Percentiles rank a stretch among this genome's conserved stretches.
phyloP scores from a whole-genome alignment of 2,797 vertebrate genomes.

The Sorex maritimensis region DNA sequence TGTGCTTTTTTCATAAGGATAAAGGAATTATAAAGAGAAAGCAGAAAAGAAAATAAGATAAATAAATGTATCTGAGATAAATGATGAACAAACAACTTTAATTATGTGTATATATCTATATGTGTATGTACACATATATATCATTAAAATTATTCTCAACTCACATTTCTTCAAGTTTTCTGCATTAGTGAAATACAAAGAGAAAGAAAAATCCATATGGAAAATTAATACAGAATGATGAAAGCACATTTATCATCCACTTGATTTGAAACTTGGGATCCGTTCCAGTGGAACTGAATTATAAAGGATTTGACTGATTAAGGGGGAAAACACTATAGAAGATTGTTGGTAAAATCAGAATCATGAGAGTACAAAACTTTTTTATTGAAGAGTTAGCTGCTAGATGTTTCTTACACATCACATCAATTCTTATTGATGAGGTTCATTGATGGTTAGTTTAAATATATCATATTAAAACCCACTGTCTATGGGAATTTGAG shows the following conservation, averaged over 20 bases:
- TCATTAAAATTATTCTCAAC: background rate
- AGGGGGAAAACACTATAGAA: background rate
- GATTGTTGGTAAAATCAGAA: background rate
- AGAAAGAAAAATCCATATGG: background rate
- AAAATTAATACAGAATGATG: background rate
- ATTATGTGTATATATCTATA: background rate
- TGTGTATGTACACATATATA: background rate
- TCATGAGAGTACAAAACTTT: background rate
- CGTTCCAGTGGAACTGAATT: accelerated
- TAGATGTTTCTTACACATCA: background rate
- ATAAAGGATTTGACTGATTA: background rate
- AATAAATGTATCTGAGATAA: background rate
- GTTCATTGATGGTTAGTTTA: background rate
- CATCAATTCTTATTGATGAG: background rate
- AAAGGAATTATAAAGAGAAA: conserved; percentile 49
- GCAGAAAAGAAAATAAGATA: background rate
- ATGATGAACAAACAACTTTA: background rate
- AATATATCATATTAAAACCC: background rate
- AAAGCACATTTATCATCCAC: background rate
- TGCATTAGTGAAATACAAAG: background rate
- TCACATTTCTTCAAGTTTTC: background rate
- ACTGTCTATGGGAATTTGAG: background rate
- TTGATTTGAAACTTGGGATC: background rate
- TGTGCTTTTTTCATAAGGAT: conserved; percentile 37
- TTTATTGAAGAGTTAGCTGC: too few species aligned